phyloP scores from a whole-genome alignment of 2,888 invertebrate species.

The Liodrosophila aerea region DNA sequence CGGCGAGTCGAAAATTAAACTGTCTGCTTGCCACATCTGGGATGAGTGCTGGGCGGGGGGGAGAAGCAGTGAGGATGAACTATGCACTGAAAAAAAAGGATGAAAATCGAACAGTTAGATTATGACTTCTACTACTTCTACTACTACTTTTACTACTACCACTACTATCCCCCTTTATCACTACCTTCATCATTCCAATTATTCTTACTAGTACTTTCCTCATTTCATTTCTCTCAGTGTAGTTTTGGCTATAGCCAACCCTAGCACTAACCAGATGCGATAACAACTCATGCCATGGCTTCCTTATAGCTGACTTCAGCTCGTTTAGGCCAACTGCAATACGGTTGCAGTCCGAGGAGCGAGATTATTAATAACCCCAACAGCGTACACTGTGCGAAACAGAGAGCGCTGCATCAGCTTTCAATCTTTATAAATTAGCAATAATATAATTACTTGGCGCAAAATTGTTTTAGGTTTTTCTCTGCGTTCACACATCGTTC shows the following conservation, averaged over 20 bases:
- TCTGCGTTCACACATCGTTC: slow-evolving; percentile 69
- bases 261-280: slow-evolving; percentile 52
- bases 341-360: slow-evolving; percentile 34
- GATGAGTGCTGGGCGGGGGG: neutral
- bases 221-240: too few species aligned
- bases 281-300: slow-evolving; percentile 43
- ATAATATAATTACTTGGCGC: slow-evolving; percentile 76
- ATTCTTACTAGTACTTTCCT: too few species aligned
- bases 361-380: slow-evolving; percentile 46
- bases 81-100: neutral
- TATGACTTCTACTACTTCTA: too few species aligned
- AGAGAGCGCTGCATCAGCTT: neutral
- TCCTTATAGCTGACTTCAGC: slow-evolving; percentile 49
- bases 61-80: neutral
- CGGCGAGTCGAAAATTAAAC: slow-evolving; percentile 73
- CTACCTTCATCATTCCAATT: too few species aligned
- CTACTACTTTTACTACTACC: too few species aligned
- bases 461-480: slow-evolving; percentile 70
- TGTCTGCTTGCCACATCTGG: slow-evolving; percentile 52
- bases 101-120: too few species aligned
- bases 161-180: too few species aligned
- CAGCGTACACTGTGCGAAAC: slow-evolving; percentile 6
- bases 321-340: slow-evolving; percentile 27
- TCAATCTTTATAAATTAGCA: slow-evolving; percentile 66
- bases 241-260: too few species aligned